Conservation (phyloP, 2,888 invertebrate genomes). For the Epirrhoe alternata region DNA sequence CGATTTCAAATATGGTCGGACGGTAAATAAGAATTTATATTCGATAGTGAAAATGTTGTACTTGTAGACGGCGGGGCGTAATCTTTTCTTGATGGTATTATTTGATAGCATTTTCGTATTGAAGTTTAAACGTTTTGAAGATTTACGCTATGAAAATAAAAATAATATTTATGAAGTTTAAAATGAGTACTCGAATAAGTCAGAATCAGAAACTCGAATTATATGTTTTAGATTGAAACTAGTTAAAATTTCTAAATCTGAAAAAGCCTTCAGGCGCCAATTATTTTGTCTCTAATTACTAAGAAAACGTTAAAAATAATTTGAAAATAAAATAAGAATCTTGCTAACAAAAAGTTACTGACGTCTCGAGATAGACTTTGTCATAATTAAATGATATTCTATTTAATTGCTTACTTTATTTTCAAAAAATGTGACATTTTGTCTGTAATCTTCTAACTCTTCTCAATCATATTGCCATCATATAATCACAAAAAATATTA, state of each 20-base stretch:
- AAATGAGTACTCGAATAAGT: not conserved
- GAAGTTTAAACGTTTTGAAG: not conserved
- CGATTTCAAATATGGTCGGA: constrained; percentile 42
- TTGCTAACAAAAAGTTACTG: too few relatives aligned
- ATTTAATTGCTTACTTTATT: too few relatives aligned
- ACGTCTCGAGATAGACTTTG: too few relatives aligned
- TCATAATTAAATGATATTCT: too few relatives aligned
- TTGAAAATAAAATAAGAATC: not conserved
- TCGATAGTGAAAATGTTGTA: constrained; percentile 44
- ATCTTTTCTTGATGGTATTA: constrained; percentile 41
- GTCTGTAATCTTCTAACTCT: too few relatives aligned
- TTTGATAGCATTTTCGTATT: constrained; percentile 9
- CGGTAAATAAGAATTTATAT: constrained; percentile 48
- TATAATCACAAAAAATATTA: too few relatives aligned
- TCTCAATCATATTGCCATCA: too few relatives aligned
- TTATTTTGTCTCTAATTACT: constrained; percentile 7
- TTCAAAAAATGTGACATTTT: too few relatives aligned
- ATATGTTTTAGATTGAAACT: not conserved
- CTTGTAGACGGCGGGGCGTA: constrained; percentile 31
- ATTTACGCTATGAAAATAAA: not conserved
- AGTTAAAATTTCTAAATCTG: not conserved
- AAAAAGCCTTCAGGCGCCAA: constrained; percentile 2
- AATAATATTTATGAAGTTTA: not conserved
- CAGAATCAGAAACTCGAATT: not conserved
- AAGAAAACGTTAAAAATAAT: not conserved